Conservation (phyloP, 2,113 vertebrate species). For the Xiphias gladius region DNA sequence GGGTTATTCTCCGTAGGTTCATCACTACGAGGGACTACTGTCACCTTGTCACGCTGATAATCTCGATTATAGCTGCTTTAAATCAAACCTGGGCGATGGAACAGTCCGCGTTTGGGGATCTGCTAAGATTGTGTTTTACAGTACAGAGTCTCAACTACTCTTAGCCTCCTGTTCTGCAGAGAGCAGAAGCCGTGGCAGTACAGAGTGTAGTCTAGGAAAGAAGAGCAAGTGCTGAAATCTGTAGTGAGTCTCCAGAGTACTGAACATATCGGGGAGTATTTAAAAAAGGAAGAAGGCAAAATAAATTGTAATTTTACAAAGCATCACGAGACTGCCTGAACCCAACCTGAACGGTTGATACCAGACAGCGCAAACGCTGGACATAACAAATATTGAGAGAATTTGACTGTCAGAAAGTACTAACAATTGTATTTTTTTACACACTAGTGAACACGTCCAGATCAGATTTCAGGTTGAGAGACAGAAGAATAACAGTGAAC, state of each 20-base stretch:
- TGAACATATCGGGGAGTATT: not conserved
- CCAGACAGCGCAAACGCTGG: not conserved
- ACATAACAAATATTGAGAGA: not conserved
- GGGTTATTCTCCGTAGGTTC: too few relatives aligned
- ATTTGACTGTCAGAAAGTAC: not conserved
- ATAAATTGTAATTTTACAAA: not conserved
- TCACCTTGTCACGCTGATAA: too few relatives aligned
- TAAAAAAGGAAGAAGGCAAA: too few relatives aligned
- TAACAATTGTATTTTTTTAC: not conserved
- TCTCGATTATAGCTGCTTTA: too few relatives aligned
- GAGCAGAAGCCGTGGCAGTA: not conserved
- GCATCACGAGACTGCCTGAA: not conserved
- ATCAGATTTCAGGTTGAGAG: slow-evolving; percentile 2
- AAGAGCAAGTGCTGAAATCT: not conserved
- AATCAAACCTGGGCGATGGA: too few relatives aligned
- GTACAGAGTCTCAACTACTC: too few relatives aligned
- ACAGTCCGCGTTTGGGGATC: not conserved
- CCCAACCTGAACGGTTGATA: not conserved
- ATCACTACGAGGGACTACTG: too few relatives aligned
- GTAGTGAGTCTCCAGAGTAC: slow-evolving; percentile 1
- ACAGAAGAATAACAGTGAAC: not conserved
- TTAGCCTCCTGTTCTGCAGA: too few relatives aligned
- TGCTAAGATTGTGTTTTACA: not conserved
- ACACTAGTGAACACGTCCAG: not conserved
- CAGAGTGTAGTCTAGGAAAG: not conserved